Conservation (phyloP, 2,113 vertebrate species). For the Sorex fumeus region DNA sequence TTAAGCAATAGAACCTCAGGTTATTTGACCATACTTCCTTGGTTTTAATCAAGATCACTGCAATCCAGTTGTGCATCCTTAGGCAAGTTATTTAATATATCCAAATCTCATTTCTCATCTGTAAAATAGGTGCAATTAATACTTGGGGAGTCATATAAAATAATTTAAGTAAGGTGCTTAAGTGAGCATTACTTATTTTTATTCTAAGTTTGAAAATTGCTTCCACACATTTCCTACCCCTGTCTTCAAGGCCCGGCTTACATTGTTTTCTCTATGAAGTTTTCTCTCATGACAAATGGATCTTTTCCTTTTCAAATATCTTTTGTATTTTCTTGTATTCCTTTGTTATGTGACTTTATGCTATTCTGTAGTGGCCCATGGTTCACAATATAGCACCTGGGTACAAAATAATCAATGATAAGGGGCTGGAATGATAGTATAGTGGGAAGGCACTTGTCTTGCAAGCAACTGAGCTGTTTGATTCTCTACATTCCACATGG, state of each 20-base stretch:
- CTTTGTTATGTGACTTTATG: not conserved
- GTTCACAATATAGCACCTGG: not conserved
- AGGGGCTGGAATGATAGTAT: no score
- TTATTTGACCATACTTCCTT: not conserved
- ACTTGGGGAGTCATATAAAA: not conserved
- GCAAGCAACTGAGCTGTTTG: no score
- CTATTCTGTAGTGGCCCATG: not conserved
- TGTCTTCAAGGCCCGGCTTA: not conserved
- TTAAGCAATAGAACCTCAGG: not conserved
- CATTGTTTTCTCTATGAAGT: not conserved
- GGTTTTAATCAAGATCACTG: constrained; percentile 19
- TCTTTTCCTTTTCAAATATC: constrained; percentile 12
- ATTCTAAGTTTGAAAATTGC: not conserved
- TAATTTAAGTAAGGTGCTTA: not conserved
- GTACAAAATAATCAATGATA: not conserved
- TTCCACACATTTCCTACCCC: not conserved
- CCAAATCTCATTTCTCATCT: not conserved
- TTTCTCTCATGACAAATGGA: not conserved
- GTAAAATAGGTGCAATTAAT: not conserved
- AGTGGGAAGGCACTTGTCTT: no score
- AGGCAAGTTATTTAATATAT: constrained; percentile 1
- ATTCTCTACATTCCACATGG: no score
- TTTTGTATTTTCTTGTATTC: not conserved
- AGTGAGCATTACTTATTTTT: not conserved
- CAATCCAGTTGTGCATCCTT: not conserved